These are phyloP conservation scores for Vulpes vulpes DNA, from an alignment of 2,113 vertebrate genomes.

Conservation along the genomic window DNA sequence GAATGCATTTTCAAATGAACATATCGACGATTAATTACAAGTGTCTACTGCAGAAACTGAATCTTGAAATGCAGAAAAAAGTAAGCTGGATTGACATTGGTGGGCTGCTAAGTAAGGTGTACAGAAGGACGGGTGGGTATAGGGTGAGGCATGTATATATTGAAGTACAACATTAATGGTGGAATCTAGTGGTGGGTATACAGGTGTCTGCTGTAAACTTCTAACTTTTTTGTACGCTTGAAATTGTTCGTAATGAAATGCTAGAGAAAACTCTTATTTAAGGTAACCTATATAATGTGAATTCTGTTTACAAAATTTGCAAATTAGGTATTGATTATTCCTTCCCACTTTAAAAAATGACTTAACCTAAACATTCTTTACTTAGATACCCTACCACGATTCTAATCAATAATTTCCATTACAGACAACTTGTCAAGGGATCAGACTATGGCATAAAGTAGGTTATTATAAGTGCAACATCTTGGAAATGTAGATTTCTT, in stretches of 20 bases:
- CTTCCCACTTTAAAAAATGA: conserved; percentile 2
- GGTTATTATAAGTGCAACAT: not conserved
- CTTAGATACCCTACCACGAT: not conserved
- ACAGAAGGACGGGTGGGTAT: not conserved
- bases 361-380: not conserved
- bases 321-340: not conserved
- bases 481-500: conserved; percentile 20
- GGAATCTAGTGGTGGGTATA: not conserved
- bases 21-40: not conserved
- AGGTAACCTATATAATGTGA: not conserved
- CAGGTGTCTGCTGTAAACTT: not conserved
- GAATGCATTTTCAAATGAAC: not conserved
- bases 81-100: not conserved
- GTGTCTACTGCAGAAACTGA: not conserved
- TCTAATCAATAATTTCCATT: conserved; percentile 30
- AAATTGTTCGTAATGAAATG: conserved; percentile 39
- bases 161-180: not conserved
- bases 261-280: not conserved
- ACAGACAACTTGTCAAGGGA: not conserved
- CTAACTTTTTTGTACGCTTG: not conserved
- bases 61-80: conserved; percentile 18
- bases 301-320: not conserved
- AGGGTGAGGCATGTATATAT: not conserved
- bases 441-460: not conserved
- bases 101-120: not conserved